Evolutionary conservation across 2,113 vertebrate genomes (phyloP).

Genomic region (Albula goreensis): DNA sequence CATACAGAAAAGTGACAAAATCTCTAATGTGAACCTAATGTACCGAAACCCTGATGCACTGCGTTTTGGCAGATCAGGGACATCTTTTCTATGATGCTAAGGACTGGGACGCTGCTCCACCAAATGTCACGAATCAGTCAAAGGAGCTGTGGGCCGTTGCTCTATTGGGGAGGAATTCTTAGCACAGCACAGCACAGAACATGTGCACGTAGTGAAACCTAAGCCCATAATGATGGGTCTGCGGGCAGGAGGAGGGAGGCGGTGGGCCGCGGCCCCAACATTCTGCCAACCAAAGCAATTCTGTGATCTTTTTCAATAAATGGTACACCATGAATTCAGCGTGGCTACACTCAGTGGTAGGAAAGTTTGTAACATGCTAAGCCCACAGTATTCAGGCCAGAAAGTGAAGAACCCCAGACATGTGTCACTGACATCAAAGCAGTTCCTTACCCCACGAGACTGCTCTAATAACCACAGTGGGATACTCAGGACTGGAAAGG

Average conservation of each 20-base stretch:
- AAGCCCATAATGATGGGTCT: background rate
- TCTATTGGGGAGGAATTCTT: background rate
- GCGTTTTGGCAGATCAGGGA: slow-evolving; percentile 3
- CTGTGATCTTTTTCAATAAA: background rate
- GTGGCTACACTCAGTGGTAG: background rate
- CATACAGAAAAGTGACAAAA: slow-evolving; percentile 17
- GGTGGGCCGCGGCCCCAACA: too few relatives aligned
- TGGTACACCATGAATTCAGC: background rate
- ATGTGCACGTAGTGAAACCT: background rate
- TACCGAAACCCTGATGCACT: slow-evolving; percentile 9
- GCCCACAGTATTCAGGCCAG: background rate
- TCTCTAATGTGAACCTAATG: slow-evolving; percentile 12
- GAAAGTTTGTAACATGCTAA: background rate
- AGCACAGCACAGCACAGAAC: background rate
- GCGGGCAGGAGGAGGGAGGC: background rate
- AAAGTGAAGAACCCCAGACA: background rate
- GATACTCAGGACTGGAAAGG: too few relatives aligned
- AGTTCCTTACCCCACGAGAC: background rate
- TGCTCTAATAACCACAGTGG: background rate
- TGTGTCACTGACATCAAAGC: slow-evolving; percentile 17
- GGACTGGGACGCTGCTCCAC: background rate
- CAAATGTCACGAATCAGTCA: slow-evolving; percentile 1
- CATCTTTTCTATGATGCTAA: background rate
- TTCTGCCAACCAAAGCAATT: slow-evolving; percentile 15
- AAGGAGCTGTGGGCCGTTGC: background rate